Evolutionary conservation across 2,888 invertebrate genomes (phyloP), one percentile per base, ranked within the genome.

Genomic region (Polylopha cassiicola): DNA sequence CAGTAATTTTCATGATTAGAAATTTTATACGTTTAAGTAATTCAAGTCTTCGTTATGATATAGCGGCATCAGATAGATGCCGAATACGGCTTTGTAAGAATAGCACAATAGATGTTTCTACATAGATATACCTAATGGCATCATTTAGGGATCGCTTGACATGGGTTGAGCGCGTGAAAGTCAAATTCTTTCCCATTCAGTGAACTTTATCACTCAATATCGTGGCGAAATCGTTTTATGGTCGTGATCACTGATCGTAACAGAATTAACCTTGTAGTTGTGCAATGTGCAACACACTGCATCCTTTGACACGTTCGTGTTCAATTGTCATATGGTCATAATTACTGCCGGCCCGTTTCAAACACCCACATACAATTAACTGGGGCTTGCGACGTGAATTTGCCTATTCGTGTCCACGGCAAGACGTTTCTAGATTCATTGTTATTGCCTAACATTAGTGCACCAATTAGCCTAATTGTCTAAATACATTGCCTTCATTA

Each of bases 311-410:
- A 41, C 52, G 48, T 54, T 55, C 56, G 54, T 57, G 52, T 51
- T 29, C 43, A 15, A 61, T 59, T 50, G 57, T 50, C 55, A 48
- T 60, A 58, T 62, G 68, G 63, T 58, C 61, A 56, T 67, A 65
- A 66, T 74, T 73, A 64, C 53, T 54, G 52, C 34, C 61, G 60
- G 60, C 46, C 39, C 53, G 50, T 65, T 69, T 65, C 51, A 46
- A 44, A 61, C 73, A 66, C 73, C 74, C 62, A 74, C 73, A 36
- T 42, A 48, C 53, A 63, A 66, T 73, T 66, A 65, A 43, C 50
- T 43, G 53, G 45, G 54, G 47, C 51, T 48, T 47, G 39, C 22
- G 26, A 43, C 16, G 29, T 45, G 13, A 20, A 46, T 46, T 38
- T 22, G 33, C 18, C 23, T 30, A 31, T 33, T 39, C 39, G 43